Conservation (phyloP, 2,888 invertebrate genomes). For the Agriopis aurantiaria region DNA sequence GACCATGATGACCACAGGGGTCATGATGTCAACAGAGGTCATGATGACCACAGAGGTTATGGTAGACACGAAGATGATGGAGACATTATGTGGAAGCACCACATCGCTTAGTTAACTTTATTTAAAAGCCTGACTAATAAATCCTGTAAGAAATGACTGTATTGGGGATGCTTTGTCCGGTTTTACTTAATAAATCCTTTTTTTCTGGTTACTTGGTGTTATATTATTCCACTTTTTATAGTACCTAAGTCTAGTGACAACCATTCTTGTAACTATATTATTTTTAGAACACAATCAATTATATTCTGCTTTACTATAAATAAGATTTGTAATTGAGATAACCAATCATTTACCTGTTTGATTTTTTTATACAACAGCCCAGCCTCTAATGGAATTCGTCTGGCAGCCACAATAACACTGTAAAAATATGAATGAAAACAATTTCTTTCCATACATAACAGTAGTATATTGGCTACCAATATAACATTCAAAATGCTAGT, state of each 20-base stretch:
- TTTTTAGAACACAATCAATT: background rate
- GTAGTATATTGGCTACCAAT: too few species aligned
- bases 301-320: background rate
- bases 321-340: background rate
- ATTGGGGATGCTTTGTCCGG: background rate
- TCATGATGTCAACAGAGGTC: slow-evolving; percentile 13
- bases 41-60: slow-evolving; percentile 3
- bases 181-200: background rate
- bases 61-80: background rate
- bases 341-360: background rate
- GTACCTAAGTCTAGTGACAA: background rate
- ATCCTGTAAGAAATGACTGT: background rate
- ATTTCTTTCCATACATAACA: too few species aligned
- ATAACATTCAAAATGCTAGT: too few species aligned
- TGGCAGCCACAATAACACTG: too few species aligned
- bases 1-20: slow-evolving; percentile 5
- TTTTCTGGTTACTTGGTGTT: background rate
- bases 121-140: background rate
- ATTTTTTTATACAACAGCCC: background rate
- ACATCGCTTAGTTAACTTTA: background rate
- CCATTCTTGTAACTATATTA: background rate
- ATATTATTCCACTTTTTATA: background rate
- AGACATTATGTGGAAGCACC: background rate
- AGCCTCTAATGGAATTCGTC: too few species aligned
- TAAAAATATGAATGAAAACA: too few species aligned